A percentile compares a stretch with the other conserved stretches of the same genome.
These are phyloP conservation scores for Homarus americanus DNA, from an alignment of 1,140 invertebrate genomes.

Conservation along the genomic window DNA sequence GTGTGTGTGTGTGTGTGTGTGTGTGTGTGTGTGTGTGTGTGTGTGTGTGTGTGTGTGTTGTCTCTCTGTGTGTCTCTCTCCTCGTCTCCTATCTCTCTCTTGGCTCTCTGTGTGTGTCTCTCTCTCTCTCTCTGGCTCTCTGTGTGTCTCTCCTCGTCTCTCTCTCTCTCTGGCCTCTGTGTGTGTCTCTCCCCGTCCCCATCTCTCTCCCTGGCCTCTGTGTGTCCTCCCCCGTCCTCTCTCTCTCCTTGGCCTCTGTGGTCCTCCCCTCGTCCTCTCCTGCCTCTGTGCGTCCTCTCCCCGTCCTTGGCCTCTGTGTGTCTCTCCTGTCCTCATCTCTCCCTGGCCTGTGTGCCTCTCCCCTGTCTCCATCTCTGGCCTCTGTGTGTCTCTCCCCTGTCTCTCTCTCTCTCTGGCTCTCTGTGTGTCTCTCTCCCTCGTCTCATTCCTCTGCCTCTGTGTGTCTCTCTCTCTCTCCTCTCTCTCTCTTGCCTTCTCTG, in stretches of 20 bases:
- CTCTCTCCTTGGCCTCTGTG: no score
- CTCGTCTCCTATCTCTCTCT: neutral
- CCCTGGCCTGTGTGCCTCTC: neutral
- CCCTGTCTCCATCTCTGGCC: neutral
- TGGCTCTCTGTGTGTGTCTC: neutral
- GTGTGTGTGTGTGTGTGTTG: neutral
- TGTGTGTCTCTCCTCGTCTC: neutral
- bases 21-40: neutral
- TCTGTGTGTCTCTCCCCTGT: neutral
- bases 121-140: neutral
- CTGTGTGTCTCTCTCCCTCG: neutral
- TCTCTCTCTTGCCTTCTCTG: neutral
- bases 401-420: neutral
- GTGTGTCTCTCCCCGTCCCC: no score
- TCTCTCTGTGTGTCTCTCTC: neutral
- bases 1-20: neutral
- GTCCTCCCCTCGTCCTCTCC: no score
- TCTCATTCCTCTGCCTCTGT: neutral
- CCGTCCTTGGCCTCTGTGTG: no score
- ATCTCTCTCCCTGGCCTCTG: no score
- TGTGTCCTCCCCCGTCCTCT: no score
- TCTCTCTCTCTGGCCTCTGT: no score
- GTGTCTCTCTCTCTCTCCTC: neutral
- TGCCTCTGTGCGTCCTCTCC: no score
- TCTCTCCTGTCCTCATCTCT: neutral